Evolutionary conservation across 2,113 vertebrate genomes (phyloP), one percentile per base, ranked within the genome.

Genomic region (Psophia crepitans): DNA sequence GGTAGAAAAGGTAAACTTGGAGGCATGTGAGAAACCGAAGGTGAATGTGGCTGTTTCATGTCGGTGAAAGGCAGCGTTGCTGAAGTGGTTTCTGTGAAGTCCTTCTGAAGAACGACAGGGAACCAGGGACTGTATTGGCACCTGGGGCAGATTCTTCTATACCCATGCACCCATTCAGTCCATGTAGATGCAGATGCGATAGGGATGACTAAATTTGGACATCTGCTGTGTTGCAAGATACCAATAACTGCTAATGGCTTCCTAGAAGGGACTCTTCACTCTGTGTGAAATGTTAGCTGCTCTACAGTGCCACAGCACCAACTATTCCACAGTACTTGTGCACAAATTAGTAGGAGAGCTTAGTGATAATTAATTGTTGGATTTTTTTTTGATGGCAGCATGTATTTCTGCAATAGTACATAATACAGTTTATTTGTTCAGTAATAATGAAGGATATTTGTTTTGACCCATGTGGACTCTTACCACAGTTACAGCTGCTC

Each of bases 401-500:
- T n/a, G 57, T 89, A 22, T 85, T 96, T 84, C 49, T 95, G 43
- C 75, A 60, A 18, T 95, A 96, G 82, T 89, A 76, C 30, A 9
- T 33, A 33, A 16, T 60, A 20, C 33, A 56, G 5, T 9, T 83
- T 90, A 65, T 85, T 80, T 85, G 9, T 85, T 66, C 32, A 91
- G 51, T 74, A 66, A 23, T 96, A 89, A 77, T 88, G 88, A n/a
- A 71, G 24, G 56, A 14, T 89, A 53, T 84, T 85, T 24, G 4
- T 89, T 91, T 61, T 44, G 22, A 63, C 39, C 60, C 13, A 1
- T n/a, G 28, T 89, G 51, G 51, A 94, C 87, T 97, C 64, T 87
- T 95, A 96, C 78, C 91, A 96, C 79, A 97, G 89, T 77, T 92
- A 84, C 41, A 76, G 89, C 96, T 93, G 78, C 91, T 97, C 95